Base-by-base conservation (phyloP, 2,888 invertebrate species). In the Acleris laterana region DNA sequence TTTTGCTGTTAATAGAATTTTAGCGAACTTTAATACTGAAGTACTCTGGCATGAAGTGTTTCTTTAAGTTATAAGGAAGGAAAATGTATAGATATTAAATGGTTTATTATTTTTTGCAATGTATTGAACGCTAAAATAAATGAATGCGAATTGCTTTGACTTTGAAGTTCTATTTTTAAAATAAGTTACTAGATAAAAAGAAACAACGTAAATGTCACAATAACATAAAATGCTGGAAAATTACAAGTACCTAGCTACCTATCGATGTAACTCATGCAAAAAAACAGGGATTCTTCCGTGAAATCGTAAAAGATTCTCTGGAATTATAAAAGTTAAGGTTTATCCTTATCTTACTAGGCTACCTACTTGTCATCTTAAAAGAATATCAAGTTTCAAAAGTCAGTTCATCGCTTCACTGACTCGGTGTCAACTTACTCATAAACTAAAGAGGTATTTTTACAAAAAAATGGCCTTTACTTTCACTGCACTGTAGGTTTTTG, bases 401-500 rank as follows among this genome's bases (percentile, higher is more conserved):
- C 60, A 53, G 59, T 42, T n/a, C 59, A 53, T 28, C 64, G 55
- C 50, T 61, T 61, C 65, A 44, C 17, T 56, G 65, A 28, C 28
- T 50, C 22, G 28, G 65, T 60, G 50, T 65, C 65, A 49, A 16
- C 28, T 61, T 65, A 56, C 60, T 38, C 50, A 51, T 56, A 56
- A 65, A 61, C 32, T 46, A 44, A 65, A 61, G 17, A 17, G n/a
- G 2, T 19, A 5, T n/a, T 60, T 65, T 56, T 42, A 44, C 50
- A 49, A 49, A 61, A 65, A 49, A 60, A 44, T 16, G 60, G 50
- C 53, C 42, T 22, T 44, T n/a, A 50, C 65, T 65, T 65, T 65
- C 65, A 65, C 65, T 49, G 17, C 65, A 61, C 65, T 49, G 20
- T 25, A 60, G 55, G 38, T 60, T 60, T 65, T 65, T 65, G 44